Percentiles rank a stretch among this genome's conserved stretches.
Evolutionary conservation across 2,113 vertebrate species (phyloP).

Genomic region (Melanocharis versteri): DNA sequence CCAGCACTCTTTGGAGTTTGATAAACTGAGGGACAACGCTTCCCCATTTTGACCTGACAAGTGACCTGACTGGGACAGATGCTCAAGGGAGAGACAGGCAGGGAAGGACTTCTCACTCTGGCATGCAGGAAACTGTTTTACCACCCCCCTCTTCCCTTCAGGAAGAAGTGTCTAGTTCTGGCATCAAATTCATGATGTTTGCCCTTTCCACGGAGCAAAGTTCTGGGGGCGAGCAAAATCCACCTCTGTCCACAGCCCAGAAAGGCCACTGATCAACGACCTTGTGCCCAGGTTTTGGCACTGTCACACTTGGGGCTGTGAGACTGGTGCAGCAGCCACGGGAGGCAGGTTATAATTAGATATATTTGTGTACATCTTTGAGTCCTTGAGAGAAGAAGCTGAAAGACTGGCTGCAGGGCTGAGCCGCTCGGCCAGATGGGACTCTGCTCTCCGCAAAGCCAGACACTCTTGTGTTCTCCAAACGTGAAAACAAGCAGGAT

Average conservation of each 20-base stretch:
- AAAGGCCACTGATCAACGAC: neutral
- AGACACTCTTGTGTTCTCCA: neutral
- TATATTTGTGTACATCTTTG: conserved; percentile 27
- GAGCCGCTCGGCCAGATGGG: neutral
- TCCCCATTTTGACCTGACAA: neutral
- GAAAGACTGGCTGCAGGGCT: conserved; percentile 41
- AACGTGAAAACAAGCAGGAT: neutral
- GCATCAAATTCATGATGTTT: neutral
- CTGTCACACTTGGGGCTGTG: neutral
- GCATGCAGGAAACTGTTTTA: neutral
- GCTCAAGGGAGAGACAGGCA: neutral
- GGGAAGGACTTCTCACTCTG: neutral
- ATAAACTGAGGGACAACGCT: neutral
- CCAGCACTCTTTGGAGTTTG: accelerated
- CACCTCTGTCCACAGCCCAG: neutral
- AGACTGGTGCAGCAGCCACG: neutral
- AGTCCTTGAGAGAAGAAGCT: conserved; percentile 45
- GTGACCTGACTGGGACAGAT: neutral
- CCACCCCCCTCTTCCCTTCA: neutral
- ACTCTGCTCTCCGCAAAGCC: neutral
- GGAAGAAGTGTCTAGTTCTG: neutral
- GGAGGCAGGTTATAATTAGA: conserved; percentile 61
- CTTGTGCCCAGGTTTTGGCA: neutral
- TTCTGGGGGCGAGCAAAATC: neutral
- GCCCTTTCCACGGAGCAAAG: neutral